phyloP scores from a whole-genome alignment of 2,888 invertebrate genomes.

The Watsonalla binaria region DNA sequence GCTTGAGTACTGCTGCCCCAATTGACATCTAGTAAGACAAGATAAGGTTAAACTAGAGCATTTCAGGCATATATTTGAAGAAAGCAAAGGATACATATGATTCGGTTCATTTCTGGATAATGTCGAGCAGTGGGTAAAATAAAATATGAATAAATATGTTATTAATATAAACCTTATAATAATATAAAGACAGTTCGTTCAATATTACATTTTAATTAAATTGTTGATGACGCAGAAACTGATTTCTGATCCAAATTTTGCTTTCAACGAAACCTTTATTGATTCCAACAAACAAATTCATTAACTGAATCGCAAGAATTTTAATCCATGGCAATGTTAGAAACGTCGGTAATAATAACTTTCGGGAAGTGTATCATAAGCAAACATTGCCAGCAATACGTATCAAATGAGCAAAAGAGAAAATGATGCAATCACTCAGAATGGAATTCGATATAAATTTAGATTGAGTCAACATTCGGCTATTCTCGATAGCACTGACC shows the following conservation, averaged over 20 bases:
- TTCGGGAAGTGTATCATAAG: slow-evolving; percentile 32
- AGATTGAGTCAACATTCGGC: slow-evolving; percentile 33
- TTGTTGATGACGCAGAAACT: neutral
- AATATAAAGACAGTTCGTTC: no score
- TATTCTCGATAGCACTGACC: slow-evolving; percentile 26
- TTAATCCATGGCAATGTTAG: slow-evolving; percentile 14
- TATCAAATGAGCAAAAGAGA: slow-evolving; percentile 30
- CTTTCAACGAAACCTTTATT: no score
- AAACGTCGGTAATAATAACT: slow-evolving; percentile 24
- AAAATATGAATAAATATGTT: no score
- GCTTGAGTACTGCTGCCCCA: slow-evolving; percentile 99
- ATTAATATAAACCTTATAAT: no score
- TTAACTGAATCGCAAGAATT: slow-evolving; percentile 11
- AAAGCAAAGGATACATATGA: no score
- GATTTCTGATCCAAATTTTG: no score
- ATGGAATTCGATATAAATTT: slow-evolving; percentile 35
- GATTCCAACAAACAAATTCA: no score
- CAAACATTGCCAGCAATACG: slow-evolving; percentile 28
- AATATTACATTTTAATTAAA: no score
- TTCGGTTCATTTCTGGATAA: no score
- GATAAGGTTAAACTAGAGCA: no score
- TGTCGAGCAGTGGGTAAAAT: no score
- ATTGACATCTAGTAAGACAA: slow-evolving; percentile 85
- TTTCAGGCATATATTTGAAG: no score
- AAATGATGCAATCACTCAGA: slow-evolving; percentile 35